Evolutionary conservation across 2,888 invertebrate genomes (phyloP).

Genomic region (Rotaria magnacalcarata): DNA sequence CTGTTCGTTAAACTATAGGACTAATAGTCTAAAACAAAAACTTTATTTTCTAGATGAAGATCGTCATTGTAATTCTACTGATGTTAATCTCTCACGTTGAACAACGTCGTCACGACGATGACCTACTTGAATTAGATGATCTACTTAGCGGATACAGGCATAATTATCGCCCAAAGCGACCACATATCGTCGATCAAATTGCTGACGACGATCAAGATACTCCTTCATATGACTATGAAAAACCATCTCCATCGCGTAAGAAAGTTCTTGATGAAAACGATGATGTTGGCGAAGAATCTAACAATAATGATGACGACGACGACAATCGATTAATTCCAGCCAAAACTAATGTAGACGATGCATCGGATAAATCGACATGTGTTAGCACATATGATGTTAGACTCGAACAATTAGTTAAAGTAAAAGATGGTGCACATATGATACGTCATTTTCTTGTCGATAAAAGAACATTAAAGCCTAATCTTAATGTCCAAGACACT

Average conservation of each 20-base stretch:
- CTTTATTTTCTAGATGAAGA: background rate
- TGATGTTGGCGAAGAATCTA: background rate
- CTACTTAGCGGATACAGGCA: background rate
- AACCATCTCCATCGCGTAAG: too few species aligned
- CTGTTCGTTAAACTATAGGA: too few species aligned
- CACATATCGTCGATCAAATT: background rate
- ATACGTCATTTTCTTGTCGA: background rate
- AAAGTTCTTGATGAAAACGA: background rate
- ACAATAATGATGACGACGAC: background rate
- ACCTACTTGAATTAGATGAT: background rate
- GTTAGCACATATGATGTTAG: background rate
- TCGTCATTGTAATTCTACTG: background rate
- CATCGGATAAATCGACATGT: background rate
- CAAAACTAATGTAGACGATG: background rate
- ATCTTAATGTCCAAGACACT: background rate
- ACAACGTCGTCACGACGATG: background rate
- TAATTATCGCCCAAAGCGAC: background rate
- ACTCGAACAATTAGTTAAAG: background rate
- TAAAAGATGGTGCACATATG: slow-evolving; percentile 5
- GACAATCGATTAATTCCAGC: background rate
- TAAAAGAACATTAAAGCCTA: background rate
- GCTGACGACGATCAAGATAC: background rate
- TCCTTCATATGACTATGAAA: background rate
- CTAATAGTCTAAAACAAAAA: too few species aligned
- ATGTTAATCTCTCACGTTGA: background rate